A percentile compares a stretch with the other conserved stretches of the same genome.
phyloP scores from a whole-genome alignment of 2,797 vertebrate species.

The Acropternis orthonyx region DNA sequence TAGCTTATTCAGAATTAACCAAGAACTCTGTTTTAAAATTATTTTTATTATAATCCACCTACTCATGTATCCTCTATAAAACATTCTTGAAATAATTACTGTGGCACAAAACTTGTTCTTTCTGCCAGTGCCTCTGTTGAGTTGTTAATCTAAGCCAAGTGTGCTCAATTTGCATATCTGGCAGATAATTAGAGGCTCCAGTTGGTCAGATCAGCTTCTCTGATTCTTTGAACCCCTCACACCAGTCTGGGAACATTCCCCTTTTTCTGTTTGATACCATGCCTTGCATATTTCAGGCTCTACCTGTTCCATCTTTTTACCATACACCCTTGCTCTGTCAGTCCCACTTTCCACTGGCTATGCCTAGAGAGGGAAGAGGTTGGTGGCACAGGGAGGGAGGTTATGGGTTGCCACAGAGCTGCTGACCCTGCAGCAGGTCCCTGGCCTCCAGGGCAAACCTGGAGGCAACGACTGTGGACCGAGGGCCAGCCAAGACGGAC shows the following conservation, averaged over 20 bases:
- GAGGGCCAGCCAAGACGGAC: rapidly evolving
- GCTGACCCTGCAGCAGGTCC: rapidly evolving
- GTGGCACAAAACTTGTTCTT: not conserved
- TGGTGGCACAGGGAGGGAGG: not conserved
- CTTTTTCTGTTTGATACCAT: not conserved
- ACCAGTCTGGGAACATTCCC: not conserved
- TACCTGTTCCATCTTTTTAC: not conserved
- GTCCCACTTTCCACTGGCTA: not conserved
- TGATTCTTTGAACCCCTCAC: not conserved
- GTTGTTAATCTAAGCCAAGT: not conserved
- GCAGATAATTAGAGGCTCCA: not conserved
- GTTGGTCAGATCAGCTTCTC: not conserved
- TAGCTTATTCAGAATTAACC: not conserved
- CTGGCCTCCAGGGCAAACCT: not conserved
- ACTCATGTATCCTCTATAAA: not conserved
- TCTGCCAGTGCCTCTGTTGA: not conserved
- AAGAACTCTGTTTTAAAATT: not conserved
- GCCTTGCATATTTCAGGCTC: not conserved
- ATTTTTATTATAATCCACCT: not conserved
- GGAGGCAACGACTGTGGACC: rapidly evolving
- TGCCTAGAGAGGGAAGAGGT: not conserved
- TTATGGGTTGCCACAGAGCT: not conserved
- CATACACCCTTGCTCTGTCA: not conserved
- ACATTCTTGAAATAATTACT: not conserved
- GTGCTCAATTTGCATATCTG: not conserved